A percentile compares a stretch with the other conserved stretches of the same genome.
phyloP scores from a whole-genome alignment of 1,140 invertebrate species.

The Diorhabda elongata region DNA sequence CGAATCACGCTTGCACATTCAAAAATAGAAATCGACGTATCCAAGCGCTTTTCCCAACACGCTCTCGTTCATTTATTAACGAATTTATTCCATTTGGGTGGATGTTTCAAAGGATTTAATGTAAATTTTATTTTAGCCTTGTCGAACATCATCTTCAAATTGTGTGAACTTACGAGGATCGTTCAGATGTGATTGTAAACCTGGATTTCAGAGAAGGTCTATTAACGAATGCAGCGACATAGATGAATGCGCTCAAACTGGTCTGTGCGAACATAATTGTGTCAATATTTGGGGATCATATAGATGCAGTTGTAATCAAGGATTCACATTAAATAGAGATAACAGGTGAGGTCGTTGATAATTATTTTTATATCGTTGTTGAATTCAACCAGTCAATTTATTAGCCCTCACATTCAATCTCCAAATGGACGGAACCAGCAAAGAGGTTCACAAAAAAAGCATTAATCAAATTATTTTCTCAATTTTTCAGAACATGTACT shows the following conservation, averaged over 20 bases:
- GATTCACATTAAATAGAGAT: constrained; percentile 67
- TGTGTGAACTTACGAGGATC: constrained; percentile 81
- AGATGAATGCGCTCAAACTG: constrained; percentile 60
- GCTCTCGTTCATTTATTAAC: no score
- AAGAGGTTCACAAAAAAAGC: no score
- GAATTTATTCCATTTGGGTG: no score
- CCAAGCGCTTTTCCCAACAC: no score
- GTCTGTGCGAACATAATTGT: constrained; percentile 79
- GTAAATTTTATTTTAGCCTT: constrained; percentile 46
- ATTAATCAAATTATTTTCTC: no score
- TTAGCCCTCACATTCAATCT: no score
- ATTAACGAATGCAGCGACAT: constrained; percentile 59
- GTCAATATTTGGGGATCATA: constrained; percentile 80
- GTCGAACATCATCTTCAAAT: constrained; percentile 52
- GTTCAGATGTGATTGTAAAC: constrained; percentile 73
- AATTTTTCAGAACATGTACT: constrained; percentile 60
- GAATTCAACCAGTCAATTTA: no score
- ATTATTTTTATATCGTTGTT: not conserved
- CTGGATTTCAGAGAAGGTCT: constrained; percentile 63
- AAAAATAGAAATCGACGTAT: no score
- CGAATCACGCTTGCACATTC: no score
- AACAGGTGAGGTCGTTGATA: constrained; percentile 54
- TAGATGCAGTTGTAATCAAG: constrained; percentile 69
- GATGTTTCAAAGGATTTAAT: no score
- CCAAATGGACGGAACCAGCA: no score